Evolutionary conservation across 35 echinoderm and acorn worm genomes (phyloP).

Genomic region (Apostichopus japonicus): DNA sequence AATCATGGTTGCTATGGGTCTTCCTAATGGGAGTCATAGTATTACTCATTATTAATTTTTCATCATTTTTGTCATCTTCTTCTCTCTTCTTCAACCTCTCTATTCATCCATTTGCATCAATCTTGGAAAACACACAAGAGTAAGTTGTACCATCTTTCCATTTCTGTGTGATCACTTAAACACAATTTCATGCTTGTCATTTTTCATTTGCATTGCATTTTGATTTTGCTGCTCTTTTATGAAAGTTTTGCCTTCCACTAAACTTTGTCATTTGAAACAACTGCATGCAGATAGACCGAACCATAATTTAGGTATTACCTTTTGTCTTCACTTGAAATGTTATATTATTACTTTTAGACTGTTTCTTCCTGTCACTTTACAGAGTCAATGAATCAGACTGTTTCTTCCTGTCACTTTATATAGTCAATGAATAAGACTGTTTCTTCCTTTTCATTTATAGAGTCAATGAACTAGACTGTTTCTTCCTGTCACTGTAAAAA

Average conservation of each 20-base stretch:
- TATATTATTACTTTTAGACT: no score
- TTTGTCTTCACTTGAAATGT: no score
- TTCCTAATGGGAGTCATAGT: not conserved
- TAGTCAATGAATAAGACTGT: no score
- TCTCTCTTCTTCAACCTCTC: not conserved
- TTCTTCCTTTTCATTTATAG: no score
- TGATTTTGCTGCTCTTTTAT: not conserved
- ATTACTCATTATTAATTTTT: not conserved
- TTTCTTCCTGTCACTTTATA: no score
- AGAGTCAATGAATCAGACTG: no score
- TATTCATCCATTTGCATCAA: slow-evolving; percentile 13
- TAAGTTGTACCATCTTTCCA: not conserved
- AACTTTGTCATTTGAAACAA: no score
- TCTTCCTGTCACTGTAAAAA: no score
- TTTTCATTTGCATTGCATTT: not conserved
- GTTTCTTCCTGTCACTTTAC: no score
- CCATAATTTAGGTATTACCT: no score
- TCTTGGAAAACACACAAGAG: slow-evolving; percentile 21
- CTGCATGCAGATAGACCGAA: no score
- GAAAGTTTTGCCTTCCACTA: not conserved
- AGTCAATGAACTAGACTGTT: no score
- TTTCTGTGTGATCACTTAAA: not conserved
- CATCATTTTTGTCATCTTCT: not conserved
- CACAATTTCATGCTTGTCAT: not conserved
- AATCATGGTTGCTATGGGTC: not conserved